These are phyloP conservation scores for Falco concolor DNA, from an alignment of 2,797 vertebrate genomes.

Conservation along the genomic window DNA sequence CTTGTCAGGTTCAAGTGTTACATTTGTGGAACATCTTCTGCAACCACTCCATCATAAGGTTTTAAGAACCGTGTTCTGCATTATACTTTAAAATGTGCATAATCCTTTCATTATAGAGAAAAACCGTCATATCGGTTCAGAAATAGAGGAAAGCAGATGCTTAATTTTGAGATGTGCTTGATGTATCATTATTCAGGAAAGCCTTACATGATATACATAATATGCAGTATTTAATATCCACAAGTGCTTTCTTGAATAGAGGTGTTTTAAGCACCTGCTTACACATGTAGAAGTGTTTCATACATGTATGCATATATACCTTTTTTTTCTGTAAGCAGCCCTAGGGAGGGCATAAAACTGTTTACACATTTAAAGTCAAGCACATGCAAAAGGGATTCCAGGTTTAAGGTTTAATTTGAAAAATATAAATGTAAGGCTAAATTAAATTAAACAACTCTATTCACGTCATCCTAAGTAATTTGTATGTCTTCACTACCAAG, in stretches of 20 bases:
- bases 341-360: background rate
- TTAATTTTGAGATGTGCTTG: constrained; percentile 39
- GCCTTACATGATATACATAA: background rate
- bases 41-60: constrained; percentile 2
- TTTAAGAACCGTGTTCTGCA: constrained; percentile 4
- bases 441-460: background rate
- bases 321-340: background rate
- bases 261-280: background rate
- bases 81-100: constrained; percentile 47
- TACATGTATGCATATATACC: background rate
- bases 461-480: background rate
- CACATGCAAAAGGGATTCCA: background rate
- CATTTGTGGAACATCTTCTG: constrained; percentile 39
- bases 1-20: constrained; percentile 39
- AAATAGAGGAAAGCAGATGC: constrained; percentile 3
- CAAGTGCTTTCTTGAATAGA: background rate
- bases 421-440: background rate
- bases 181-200: background rate
- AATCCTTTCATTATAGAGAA: constrained; percentile 26
- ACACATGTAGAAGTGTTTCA: background rate
- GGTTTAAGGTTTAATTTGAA: background rate
- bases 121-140: background rate
- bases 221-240: background rate
- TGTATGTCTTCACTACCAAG: background rate
- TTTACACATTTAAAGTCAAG: background rate